phyloP scores from a whole-genome alignment of 2,797 vertebrate genomes.

The Schizopygopsis malacanthus region DNA sequence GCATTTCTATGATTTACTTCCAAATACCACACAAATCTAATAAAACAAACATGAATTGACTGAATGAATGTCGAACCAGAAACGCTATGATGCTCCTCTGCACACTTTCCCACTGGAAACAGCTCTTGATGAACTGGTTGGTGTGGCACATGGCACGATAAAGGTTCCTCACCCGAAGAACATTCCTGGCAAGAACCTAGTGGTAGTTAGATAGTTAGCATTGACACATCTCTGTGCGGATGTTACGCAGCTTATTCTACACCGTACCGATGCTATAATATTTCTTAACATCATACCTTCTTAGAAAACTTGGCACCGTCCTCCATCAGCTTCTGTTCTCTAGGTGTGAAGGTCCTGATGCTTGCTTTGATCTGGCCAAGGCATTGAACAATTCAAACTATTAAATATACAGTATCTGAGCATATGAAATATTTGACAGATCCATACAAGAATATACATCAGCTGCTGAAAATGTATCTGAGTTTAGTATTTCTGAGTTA shows the following conservation, averaged over 20 bases:
- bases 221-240: not conserved
- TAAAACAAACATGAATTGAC: constrained; percentile 6
- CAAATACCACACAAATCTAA: not conserved
- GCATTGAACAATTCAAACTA: not conserved
- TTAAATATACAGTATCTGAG: not conserved
- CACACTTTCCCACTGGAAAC: constrained; percentile 95
- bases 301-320: constrained; percentile 95
- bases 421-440: not conserved
- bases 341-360: constrained; percentile 88
- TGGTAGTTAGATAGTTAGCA: not conserved
- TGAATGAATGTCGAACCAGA: constrained; percentile 73
- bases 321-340: constrained; percentile 85
- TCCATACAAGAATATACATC: not conserved
- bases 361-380: constrained; percentile 86
- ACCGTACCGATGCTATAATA: not conserved
- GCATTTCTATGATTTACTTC: not conserved
- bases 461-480: not conserved
- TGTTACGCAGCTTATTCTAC: not conserved
- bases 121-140: constrained; percentile 92
- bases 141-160: constrained; percentile 85
- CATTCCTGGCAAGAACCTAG: constrained; percentile 91
- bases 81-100: constrained; percentile 89
- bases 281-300: constrained; percentile 81
- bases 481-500: not conserved
- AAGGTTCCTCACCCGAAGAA: constrained; percentile 88